Evolutionary conservation across 1,140 invertebrate species (phyloP), one percentile per base, ranked within the genome.

Genomic region (Bombus turneri): DNA sequence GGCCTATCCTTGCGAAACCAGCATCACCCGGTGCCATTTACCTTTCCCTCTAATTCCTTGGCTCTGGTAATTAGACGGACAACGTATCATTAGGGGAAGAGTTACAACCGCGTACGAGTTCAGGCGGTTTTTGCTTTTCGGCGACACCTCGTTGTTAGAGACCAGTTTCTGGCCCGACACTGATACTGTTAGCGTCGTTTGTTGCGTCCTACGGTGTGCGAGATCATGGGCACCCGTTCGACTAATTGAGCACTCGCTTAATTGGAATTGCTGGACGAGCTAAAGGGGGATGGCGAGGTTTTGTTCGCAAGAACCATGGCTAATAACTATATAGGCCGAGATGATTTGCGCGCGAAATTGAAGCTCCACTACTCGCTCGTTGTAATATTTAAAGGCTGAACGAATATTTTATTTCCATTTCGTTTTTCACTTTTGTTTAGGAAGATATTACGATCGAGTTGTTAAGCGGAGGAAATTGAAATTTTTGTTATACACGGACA

Each of bases 101-200:
- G 31, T 72, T 85, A 85, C 53, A n/a, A n/a, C 47, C 47, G 62
- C 13, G 62, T 3, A 59, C 53, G 28, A 22, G 43, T 31, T 34
- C 34, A 39, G 18, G 43, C 4, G 25, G 57, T 72, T 86, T 81
- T 81, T 81, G 41, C 37, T 81, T 68, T 75, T 62, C 6, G 39
- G 34, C 43, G 84, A 81, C 84, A 85, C 84, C 78, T 85, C 59
- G 78, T 75, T 85, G 80, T 81, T 75, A 79, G 76, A 59, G 83
- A 43, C 39, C 37, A 62, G 69, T 71, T 71, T 34, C 22, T 41
- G 31, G 12, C 8, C 34, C 37, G 10, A 28, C 37, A 34, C 12
- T n/a, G 69, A 69, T 69, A 37, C 68, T n/a, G 12, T n/a, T 64
- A 15, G 62, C 62, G 13, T 64, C n/a, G 62, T 31, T 66, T 53